phyloP scores from a whole-genome alignment of 1,140 invertebrate genomes.

The Oedothorax gibbosus region DNA sequence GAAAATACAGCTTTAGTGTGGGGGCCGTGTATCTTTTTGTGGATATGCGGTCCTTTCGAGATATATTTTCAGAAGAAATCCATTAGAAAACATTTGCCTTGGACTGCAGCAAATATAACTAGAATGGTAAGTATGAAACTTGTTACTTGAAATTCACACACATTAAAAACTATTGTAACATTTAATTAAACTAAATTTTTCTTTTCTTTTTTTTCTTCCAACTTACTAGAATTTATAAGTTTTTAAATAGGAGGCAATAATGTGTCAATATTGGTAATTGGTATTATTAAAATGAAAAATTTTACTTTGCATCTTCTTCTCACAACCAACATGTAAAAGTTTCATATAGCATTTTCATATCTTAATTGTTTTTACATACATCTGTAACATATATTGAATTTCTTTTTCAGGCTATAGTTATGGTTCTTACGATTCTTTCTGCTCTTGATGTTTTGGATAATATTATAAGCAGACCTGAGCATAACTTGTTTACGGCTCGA shows the following conservation, averaged over 20 bases:
- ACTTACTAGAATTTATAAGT: background rate
- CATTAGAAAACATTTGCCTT: slow-evolving; percentile 58
- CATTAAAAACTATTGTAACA: background rate
- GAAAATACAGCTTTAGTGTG: slow-evolving; percentile 67
- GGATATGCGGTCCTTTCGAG: slow-evolving; percentile 66
- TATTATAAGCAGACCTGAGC: background rate
- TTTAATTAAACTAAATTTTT: background rate
- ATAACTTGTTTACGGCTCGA: background rate
- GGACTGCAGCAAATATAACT: slow-evolving; percentile 61
- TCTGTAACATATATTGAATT: background rate
- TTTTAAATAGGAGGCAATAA: background rate
- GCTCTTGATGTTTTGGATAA: background rate
- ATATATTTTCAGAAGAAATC: slow-evolving; percentile 53
- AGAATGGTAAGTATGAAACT: slow-evolving; percentile 52
- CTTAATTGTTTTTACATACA: too few species aligned
- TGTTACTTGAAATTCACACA: too few species aligned
- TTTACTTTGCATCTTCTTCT: background rate
- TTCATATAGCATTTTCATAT: too few species aligned
- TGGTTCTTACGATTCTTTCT: slow-evolving; percentile 1
- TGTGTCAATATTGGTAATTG: background rate
- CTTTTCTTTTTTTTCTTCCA: background rate
- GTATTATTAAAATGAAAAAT: background rate
- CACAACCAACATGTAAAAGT: background rate
- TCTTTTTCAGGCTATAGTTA: slow-evolving; percentile 13
- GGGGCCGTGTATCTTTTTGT: slow-evolving; percentile 69